A percentile compares a stretch with the other conserved stretches of the same genome.
Conservation (phyloP, 2,797 vertebrate species). For the Gambelia wislizenii region DNA sequence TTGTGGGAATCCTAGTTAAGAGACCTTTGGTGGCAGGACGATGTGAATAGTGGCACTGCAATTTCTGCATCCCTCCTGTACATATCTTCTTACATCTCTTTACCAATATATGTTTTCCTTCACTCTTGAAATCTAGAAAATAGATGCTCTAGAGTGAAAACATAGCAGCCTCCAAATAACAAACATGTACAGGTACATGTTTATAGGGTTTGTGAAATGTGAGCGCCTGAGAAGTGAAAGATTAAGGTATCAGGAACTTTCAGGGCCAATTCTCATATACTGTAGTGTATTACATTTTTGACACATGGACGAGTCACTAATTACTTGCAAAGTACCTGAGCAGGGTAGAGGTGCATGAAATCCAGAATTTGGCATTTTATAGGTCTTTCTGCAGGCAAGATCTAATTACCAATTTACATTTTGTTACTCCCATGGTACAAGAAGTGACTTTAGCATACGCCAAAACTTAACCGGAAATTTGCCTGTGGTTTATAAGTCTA, state of each 20-base stretch:
- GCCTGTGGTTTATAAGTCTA: background rate
- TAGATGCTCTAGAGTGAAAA: background rate
- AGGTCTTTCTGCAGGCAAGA: background rate
- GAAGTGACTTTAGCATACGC: background rate
- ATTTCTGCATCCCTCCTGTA: background rate
- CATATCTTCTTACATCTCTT: background rate
- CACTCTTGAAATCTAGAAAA: background rate
- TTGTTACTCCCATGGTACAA: background rate
- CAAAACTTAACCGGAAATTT: background rate
- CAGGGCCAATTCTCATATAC: background rate
- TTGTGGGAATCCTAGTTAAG: background rate
- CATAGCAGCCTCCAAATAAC: background rate
- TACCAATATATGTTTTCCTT: background rate
- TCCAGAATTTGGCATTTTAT: constrained; percentile 3
- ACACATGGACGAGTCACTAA: background rate
- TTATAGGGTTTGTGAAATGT: constrained; percentile 8
- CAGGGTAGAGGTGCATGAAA: background rate
- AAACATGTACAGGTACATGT: background rate
- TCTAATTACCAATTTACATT: background rate
- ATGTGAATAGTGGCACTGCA: background rate
- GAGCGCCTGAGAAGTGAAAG: background rate
- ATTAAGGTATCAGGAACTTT: background rate
- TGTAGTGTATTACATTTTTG: background rate
- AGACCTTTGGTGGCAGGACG: background rate
- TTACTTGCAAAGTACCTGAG: background rate